Percentiles rank a stretch among this genome's conserved stretches.
These are phyloP conservation scores for Neodiprion virginianus DNA, from an alignment of 1,140 invertebrate genomes.

Conservation along the genomic window DNA sequence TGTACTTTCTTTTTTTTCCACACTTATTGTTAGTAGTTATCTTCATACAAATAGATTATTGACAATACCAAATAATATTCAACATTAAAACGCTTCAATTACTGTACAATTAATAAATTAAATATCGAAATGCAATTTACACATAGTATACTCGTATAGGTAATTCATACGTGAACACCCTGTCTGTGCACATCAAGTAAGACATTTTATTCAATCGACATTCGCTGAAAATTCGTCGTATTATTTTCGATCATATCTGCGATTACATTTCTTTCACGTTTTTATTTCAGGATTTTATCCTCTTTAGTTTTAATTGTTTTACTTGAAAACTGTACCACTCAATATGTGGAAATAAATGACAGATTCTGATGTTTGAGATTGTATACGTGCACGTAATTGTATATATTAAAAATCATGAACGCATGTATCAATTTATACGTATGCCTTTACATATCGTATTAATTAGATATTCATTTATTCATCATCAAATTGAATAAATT, in stretches of 20 bases:
- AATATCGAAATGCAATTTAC: conserved; percentile 31
- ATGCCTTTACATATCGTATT: conserved; percentile 21
- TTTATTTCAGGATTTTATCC: no score
- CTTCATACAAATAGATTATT: conserved; percentile 25
- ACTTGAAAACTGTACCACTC: no score
- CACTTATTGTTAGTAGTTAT: conserved; percentile 27
- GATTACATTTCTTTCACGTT: no score
- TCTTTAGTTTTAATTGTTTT: no score
- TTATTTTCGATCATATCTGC: not conserved
- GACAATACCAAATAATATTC: conserved; percentile 16
- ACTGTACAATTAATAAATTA: conserved; percentile 1
- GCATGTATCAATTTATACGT: not conserved
- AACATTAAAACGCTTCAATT: not conserved
- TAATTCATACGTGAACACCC: not conserved
- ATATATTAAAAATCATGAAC: not conserved
- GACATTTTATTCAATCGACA: not conserved
- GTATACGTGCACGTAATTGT: not conserved
- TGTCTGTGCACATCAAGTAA: not conserved
- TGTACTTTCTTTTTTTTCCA: conserved; percentile 17
- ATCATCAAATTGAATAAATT: conserved; percentile 23
- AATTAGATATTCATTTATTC: conserved; percentile 36
- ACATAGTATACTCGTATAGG: conserved; percentile 23
- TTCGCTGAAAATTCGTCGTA: not conserved
- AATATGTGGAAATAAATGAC: no score
- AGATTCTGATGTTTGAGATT: no score